A percentile compares a stretch with the other conserved stretches of the same genome.
phyloP scores from a whole-genome alignment of 1,140 invertebrate genomes.

The Lerema accius region DNA sequence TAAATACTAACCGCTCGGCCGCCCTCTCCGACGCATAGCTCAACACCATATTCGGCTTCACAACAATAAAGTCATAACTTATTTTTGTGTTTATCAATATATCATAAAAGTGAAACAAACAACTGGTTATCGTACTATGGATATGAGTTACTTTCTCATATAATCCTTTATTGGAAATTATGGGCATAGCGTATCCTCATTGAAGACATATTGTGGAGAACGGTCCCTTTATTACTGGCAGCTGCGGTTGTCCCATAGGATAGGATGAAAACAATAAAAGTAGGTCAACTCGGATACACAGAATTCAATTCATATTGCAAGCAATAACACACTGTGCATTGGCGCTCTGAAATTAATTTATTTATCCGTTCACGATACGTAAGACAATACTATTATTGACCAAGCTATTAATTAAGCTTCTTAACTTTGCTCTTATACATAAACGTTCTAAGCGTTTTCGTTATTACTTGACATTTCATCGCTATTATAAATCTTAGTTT shows the following conservation, averaged over 20 bases:
- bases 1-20: conserved; percentile 29
- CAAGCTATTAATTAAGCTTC: no score
- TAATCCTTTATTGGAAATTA: conserved; percentile 4
- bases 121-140: conserved; percentile 1
- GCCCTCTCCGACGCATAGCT: conserved; percentile 37
- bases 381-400: no score
- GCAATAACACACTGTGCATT: conserved; percentile 8
- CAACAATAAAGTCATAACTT: conserved; percentile 44
- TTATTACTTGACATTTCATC: no score
- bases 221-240: conserved; percentile 5
- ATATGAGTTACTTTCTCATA: neutral
- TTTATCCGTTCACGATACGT: neutral
- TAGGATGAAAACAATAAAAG: conserved; percentile 24
- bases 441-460: no score
- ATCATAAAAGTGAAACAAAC: conserved; percentile 30
- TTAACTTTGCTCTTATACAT: no score
- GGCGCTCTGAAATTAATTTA: conserved; percentile 3
- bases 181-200: neutral
- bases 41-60: conserved; percentile 37
- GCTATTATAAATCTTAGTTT: no score
- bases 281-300: conserved; percentile 18
- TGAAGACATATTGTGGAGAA: neutral
- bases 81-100: conserved; percentile 39
- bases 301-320: conserved; percentile 25
- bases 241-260: conserved; percentile 9